These are phyloP conservation scores for Alethe diademata DNA, from an alignment of 2,113 vertebrate genomes.

Conservation along the genomic window DNA sequence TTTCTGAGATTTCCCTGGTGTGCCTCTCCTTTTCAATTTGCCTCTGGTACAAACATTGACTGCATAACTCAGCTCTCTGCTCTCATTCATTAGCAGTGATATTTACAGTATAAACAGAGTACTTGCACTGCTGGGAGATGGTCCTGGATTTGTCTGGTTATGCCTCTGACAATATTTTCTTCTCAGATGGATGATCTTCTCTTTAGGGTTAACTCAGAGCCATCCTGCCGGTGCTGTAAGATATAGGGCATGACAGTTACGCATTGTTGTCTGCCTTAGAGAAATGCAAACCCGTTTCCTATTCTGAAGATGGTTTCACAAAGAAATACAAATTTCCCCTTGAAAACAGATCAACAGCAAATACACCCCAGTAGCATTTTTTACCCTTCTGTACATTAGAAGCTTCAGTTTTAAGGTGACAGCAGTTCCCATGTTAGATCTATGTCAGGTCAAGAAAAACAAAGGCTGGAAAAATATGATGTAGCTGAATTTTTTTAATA, in stretches of 20 bases:
- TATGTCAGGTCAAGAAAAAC: not conserved
- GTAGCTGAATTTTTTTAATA: not conserved
- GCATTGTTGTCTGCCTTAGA: not conserved
- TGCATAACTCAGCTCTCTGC: not conserved
- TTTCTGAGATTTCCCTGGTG: not conserved
- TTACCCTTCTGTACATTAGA: fast-evolving
- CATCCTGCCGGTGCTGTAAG: not conserved
- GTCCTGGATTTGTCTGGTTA: not conserved
- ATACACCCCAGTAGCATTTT: not conserved
- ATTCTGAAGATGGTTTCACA: not conserved
- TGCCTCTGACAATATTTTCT: not conserved
- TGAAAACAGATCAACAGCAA: not conserved
- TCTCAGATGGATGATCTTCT: not conserved
- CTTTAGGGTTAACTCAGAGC: not conserved
- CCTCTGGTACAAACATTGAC: not conserved
- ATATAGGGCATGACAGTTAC: not conserved
- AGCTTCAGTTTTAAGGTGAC: not conserved
- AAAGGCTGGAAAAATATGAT: not conserved
- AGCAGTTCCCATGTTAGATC: not conserved
- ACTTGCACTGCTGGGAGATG: not conserved
- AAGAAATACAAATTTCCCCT: not conserved
- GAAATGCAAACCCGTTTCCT: not conserved
- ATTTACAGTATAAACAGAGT: not conserved
- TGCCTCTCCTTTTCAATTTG: not conserved
- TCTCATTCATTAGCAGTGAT: not conserved